Evolutionary conservation across 2,113 vertebrate species (phyloP), one percentile per base, ranked within the genome.

Genomic region (Phasianus colchicus): DNA sequence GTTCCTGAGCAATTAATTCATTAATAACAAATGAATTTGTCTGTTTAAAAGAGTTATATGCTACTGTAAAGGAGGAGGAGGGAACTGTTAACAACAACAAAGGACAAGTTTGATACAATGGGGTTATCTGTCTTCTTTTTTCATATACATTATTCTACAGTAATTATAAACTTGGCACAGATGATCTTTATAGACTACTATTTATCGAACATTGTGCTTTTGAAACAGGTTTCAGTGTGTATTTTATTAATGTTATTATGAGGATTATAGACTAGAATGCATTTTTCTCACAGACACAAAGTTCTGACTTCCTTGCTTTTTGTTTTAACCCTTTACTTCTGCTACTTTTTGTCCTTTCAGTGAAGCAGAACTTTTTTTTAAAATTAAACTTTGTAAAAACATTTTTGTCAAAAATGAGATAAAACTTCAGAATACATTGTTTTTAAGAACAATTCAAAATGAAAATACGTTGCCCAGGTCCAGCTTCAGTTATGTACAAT

Each of bases 1-100:
- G 74, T 92, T 78, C 36, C 29, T 1, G 24, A 66, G 57, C 15
- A 85, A 83, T 96, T 95, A 80, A 77, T 82, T 94, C 3, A 70
- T 86, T 91, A 80, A 50, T 27, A 85, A 89, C 24, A 55, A 91
- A 78, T 60, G 84, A 83, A 34, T 90, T 92, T 84, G 52, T 65
- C 47, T 77, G 14, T 17, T 65, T 77, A 52, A 32, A 89, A 89
- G 73, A 87, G 57, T 50, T 65, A 45, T 8, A 20, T 16, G 19
- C 6, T 19, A 38, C 30, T 65, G 30, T 63, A 69, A 88, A 86
- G 65, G 24, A 25, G 40, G 27, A 79, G 48, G 30, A 58, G 8
- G 32, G 60, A 50, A 60, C 52, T 61, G 3, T 29, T 80, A 65
- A 40, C 21, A 54, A 20, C 17, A 47, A 30, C 55, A 63, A 83